A percentile compares a stretch with the other conserved stretches of the same genome.
Evolutionary conservation across 2,888 invertebrate genomes (phyloP).

Genomic region (Drosophila melanocephala): DNA sequence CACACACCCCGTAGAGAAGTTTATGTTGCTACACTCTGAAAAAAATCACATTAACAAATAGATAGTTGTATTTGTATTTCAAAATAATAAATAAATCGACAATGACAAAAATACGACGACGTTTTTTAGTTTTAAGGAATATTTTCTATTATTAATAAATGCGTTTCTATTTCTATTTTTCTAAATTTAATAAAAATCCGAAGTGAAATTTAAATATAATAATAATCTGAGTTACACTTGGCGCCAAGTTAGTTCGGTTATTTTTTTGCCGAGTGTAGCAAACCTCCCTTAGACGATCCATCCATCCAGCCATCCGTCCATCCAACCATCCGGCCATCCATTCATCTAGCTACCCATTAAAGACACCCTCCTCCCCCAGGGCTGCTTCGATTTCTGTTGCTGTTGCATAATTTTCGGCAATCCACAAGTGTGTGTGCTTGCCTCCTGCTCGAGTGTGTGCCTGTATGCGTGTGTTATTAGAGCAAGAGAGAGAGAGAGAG

Average conservation of each 20-base stretch:
- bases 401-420: slow-evolving; percentile 80
- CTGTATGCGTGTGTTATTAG: slow-evolving; percentile 31
- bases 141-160: not conserved
- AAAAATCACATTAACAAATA: not conserved
- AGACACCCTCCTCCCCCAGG: not conserved
- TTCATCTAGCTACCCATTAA: slow-evolving; percentile 12
- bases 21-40: slow-evolving; percentile 11
- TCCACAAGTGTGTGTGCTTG: slow-evolving; percentile 84
- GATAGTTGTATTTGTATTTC: too few relatives aligned
- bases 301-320: slow-evolving; percentile 34
- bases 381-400: slow-evolving; percentile 55
- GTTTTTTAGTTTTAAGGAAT: not conserved
- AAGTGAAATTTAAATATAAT: not conserved
- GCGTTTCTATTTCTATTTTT: not conserved
- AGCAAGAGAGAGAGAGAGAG: slow-evolving; percentile 2
- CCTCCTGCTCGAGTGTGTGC: slow-evolving; percentile 57
- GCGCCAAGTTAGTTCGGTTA: not conserved
- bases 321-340: slow-evolving; percentile 4
- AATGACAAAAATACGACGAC: not conserved
- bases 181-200: not conserved
- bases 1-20: slow-evolving; percentile 20
- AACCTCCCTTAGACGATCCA: slow-evolving; percentile 25
- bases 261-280: not conserved
- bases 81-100: not conserved
- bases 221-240: not conserved